Evolutionary conservation across 2,888 invertebrate genomes (phyloP).

Genomic region (Toxonevra muliebris): DNA sequence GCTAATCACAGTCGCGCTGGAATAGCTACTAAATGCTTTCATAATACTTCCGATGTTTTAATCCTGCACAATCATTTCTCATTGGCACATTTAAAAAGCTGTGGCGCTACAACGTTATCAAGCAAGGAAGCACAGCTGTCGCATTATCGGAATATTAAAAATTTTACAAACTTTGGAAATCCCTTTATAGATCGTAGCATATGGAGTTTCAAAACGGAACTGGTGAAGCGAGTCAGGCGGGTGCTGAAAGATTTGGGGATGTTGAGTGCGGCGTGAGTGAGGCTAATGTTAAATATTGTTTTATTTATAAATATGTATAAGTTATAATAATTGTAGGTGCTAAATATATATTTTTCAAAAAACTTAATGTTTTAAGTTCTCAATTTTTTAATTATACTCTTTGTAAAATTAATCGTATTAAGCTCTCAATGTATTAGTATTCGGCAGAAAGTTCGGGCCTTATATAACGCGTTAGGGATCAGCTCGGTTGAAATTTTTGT

Average conservation of each 20-base stretch:
- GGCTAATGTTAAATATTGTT: too few species aligned
- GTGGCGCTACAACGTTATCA: slow-evolving; percentile 83
- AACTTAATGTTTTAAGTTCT: too few species aligned
- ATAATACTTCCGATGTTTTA: slow-evolving; percentile 85
- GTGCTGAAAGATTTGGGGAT: slow-evolving; percentile 77
- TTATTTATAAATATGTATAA: background rate
- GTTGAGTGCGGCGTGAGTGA: background rate
- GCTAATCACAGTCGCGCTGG: slow-evolving; percentile 88
- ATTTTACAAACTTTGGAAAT: slow-evolving; percentile 81
- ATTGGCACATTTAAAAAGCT: slow-evolving; percentile 80
- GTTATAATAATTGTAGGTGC: too few species aligned
- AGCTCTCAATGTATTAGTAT: too few species aligned
- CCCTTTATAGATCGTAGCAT: slow-evolving; percentile 83
- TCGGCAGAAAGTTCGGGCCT: too few species aligned
- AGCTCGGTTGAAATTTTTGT: too few species aligned
- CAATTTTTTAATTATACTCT: too few species aligned
- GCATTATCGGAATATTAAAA: slow-evolving; percentile 88
- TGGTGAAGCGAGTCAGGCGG: slow-evolving; percentile 73
- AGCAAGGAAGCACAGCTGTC: slow-evolving; percentile 85
- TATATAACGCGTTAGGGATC: too few species aligned
- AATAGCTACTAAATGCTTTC: slow-evolving; percentile 91
- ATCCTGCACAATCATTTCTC: slow-evolving; percentile 93
- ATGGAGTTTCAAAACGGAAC: slow-evolving; percentile 83
- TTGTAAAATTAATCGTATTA: too few species aligned
- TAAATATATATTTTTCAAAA: too few species aligned